Evolutionary conservation across 2,113 vertebrate species (phyloP), one percentile per base, ranked within the genome.

Genomic region (Hydropotes inermis): DNA sequence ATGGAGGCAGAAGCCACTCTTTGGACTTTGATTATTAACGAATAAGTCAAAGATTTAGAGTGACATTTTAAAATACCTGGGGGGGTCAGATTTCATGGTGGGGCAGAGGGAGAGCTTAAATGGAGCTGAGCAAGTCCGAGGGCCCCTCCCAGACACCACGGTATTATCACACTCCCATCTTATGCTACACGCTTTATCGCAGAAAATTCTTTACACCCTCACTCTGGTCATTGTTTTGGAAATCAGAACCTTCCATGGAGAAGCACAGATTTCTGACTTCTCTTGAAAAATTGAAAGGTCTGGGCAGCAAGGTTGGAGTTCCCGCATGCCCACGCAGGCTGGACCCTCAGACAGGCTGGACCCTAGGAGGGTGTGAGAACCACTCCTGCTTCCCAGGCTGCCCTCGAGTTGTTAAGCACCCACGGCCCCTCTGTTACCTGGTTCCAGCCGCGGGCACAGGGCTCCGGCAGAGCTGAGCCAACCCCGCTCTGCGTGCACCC

Each of bases 291-390:
- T 3, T 5, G 36, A 50, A 10, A 67, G 15, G 27, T 45, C 28
- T 36, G 36, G 52, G 23, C 7, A 13, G 54, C 6, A 1, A 2
- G 8, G 33, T 19, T 0, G 0, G 3, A 1, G 2, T 7, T 30
- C 33, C 55, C 1, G 1, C 1, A 1, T 6, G 4, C 54, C n/a
- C 45, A 23, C 1, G 0, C 0, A 0, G 33, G 39, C 67, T 1
- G 5, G 70, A 25, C 19, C n/a, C 45, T 13, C 8, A 5, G 12
- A 15, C 67, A 0, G 7, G 11, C 36, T 76, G 36, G 36, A 76
- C 36, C 70, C 70, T 27, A 7, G 70, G 70, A 76, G 0, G 1
- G 70, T 8, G 28, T 30, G 4, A 6, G 60, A 45, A 11, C 39
- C 36, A 23, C 60, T 33, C 64, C n/a, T 43, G 11, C 1, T 14